Percentiles rank a stretch among this genome's conserved stretches.
Evolutionary conservation across 2,888 invertebrate genomes (phyloP).

Genomic region (Notodonta ziczac): DNA sequence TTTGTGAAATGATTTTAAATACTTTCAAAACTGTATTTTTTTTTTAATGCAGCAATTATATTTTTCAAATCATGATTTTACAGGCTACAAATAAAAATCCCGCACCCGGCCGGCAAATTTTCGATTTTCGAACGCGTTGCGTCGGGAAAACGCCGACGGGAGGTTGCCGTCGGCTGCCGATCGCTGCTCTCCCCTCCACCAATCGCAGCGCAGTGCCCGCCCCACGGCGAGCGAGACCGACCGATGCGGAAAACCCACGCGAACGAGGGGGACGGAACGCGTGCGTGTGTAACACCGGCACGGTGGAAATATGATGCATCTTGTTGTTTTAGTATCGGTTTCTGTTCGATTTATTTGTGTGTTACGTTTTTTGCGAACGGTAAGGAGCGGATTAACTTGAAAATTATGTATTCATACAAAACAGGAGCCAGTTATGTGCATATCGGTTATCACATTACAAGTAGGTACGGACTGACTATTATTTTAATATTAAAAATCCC

Average conservation of each 20-base stretch:
- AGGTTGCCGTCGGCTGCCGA: slow-evolving; percentile 69
- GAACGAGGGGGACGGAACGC: slow-evolving; percentile 52
- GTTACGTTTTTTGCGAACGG: slow-evolving; percentile 64
- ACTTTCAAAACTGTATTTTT: no score
- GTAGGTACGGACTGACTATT: no score
- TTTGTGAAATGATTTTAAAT: no score
- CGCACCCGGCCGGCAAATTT: slow-evolving; percentile 43
- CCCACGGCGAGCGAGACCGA: slow-evolving; percentile 56
- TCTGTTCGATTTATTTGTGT: slow-evolving; percentile 76
- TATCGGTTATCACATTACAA: slow-evolving; percentile 10
- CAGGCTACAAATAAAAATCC: not conserved
- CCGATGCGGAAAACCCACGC: slow-evolving; percentile 55
- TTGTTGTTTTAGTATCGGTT: slow-evolving; percentile 81
- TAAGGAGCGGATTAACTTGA: slow-evolving; percentile 65
- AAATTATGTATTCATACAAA: slow-evolving; percentile 39
- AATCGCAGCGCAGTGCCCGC: slow-evolving; percentile 74
- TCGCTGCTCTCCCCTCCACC: slow-evolving; percentile 75
- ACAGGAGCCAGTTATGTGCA: slow-evolving; percentile 14
- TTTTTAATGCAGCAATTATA: not conserved
- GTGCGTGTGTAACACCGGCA: slow-evolving; percentile 69
- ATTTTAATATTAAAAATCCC: no score
- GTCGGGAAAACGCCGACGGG: slow-evolving; percentile 83
- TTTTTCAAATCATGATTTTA: not conserved
- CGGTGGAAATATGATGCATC: slow-evolving; percentile 82
- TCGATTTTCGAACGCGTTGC: slow-evolving; percentile 69